Evolutionary conservation across 2,888 invertebrate genomes (phyloP).

Genomic region (Helobdella robusta): DNA sequence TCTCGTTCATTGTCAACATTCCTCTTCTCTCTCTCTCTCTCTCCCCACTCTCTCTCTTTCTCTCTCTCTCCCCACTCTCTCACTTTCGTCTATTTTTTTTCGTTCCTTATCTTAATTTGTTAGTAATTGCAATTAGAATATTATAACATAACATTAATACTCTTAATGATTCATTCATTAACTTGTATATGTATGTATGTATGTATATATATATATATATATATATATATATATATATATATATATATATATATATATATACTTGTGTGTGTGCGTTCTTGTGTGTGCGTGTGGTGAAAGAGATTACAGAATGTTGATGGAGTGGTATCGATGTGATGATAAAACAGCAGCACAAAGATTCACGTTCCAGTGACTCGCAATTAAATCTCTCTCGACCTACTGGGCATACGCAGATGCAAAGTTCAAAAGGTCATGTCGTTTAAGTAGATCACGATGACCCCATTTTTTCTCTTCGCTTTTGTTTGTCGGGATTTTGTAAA

Average conservation of each 20-base stretch:
- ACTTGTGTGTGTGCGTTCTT: neutral
- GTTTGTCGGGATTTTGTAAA: too few relatives aligned
- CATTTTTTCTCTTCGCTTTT: too few relatives aligned
- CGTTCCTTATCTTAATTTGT: too few relatives aligned
- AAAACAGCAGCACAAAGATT: constrained; percentile 1
- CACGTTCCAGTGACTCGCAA: constrained; percentile 6
- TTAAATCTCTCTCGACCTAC: constrained; percentile 14
- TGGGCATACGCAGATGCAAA: constrained; percentile 2
- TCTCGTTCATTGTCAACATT: too few relatives aligned
- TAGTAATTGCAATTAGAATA: too few relatives aligned
- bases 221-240: constrained; percentile 1
- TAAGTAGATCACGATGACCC: constrained; percentile 3
- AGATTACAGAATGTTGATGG: neutral
- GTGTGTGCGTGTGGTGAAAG: neutral
- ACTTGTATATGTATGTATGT: too few relatives aligned
- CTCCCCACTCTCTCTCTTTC: too few relatives aligned
- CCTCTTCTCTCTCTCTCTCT: too few relatives aligned
- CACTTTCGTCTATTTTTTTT: too few relatives aligned
- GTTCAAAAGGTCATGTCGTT: constrained; percentile 18
- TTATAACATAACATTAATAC: too few relatives aligned
- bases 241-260: constrained; percentile 1
- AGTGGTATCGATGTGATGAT: neutral
- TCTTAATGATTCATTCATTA: too few relatives aligned
- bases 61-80: too few relatives aligned
- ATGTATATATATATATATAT: constrained; percentile 1